Conservation (phyloP, 64 coral and sea anemone genomes). For the Stylophora pistillata region DNA sequence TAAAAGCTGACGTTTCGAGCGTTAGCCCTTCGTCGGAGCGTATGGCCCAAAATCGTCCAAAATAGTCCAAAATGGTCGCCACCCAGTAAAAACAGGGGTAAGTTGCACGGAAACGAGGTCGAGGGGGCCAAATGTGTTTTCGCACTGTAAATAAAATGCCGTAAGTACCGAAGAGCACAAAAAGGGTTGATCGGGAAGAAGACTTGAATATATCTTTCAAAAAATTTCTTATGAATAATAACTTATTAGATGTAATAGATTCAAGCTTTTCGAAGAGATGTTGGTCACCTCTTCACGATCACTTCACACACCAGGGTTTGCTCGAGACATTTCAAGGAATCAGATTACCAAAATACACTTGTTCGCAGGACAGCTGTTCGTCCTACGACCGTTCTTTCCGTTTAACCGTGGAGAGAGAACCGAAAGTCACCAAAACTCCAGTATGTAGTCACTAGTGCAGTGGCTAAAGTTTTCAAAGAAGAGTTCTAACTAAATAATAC, state of each 20-base stretch:
- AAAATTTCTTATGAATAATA: neutral
- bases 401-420: neutral
- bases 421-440: neutral
- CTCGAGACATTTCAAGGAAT: slow-evolving; percentile 9
- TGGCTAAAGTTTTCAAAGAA: too few species aligned
- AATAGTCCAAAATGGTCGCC: too few species aligned
- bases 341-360: neutral
- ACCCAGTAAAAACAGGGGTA: too few species aligned
- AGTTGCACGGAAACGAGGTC: too few species aligned
- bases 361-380: neutral
- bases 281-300: neutral
- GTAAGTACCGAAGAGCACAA: slow-evolving; percentile 4
- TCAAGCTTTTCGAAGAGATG: neutral
- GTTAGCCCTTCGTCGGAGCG: too few species aligned
- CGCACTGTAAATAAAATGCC: slow-evolving; percentile 14
- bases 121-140: too few species aligned
- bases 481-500: too few species aligned
- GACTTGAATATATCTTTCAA: slow-evolving; percentile 7
- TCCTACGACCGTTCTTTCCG: neutral
- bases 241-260: too few species aligned
- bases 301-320: neutral
- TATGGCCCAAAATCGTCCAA: too few species aligned
- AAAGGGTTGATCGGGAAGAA: slow-evolving; percentile 1
- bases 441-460: too few species aligned
- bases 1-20: too few species aligned